These are phyloP conservation scores for Allobates femoralis DNA, from an alignment of 2,797 vertebrate species.

Conservation along the genomic window DNA sequence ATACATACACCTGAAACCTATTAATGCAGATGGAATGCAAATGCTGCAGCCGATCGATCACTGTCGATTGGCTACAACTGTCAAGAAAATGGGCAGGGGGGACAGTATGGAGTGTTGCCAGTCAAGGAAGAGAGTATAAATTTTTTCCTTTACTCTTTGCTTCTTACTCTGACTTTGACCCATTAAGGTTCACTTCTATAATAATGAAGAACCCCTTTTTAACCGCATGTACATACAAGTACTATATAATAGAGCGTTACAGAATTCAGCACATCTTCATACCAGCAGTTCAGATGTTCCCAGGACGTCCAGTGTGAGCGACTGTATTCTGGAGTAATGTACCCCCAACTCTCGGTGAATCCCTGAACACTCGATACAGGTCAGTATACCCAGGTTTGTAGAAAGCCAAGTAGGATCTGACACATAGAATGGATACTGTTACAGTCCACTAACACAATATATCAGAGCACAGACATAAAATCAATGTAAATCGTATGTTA, in stretches of 20 bases:
- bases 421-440: not conserved
- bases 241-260: not conserved
- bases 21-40: no score
- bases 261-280: slow-evolving; percentile 60
- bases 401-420: slow-evolving; percentile 96
- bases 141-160: no score
- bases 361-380: slow-evolving; percentile 97
- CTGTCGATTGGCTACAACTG: no score
- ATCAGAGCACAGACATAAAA: not conserved
- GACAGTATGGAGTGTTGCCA: no score
- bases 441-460: not conserved
- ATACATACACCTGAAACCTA: no score
- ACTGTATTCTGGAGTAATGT: slow-evolving; percentile 98
- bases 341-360: slow-evolving; percentile 98
- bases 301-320: slow-evolving; percentile 93
- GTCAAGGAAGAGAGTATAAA: no score
- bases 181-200: no score
- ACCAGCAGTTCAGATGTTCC: slow-evolving; percentile 98
- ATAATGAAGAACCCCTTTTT: no score
- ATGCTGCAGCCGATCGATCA: no score
- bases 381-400: slow-evolving; percentile 97
- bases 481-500: not conserved
- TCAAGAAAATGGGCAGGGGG: no score
- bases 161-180: no score
- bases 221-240: not conserved